Base-by-base conservation (phyloP, 2,888 invertebrate species). In the Thelaira solivaga region DNA sequence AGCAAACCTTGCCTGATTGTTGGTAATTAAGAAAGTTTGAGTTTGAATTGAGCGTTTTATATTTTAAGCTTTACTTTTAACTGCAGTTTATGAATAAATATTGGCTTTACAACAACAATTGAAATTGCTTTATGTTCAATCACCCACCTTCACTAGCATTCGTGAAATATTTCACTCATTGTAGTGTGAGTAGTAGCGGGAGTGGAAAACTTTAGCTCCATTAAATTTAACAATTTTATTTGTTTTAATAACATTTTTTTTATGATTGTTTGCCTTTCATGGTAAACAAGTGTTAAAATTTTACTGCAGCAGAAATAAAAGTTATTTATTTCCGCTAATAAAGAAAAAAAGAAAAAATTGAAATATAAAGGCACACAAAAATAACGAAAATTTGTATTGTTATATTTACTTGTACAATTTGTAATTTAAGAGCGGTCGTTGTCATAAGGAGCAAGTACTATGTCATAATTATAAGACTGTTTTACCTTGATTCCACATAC, bases 321-420 rank as follows among this genome's bases (percentile, higher is more conserved):
- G 26, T 68, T 68, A 47, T 68, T 57, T 68, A 26, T 39, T 59
- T 49, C 13, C 47, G 49, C 26, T 49, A 69, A 67, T 24, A 34
- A 53, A n/a, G 26, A 26, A 67, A 51, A 51, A 41, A 29, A 10
- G 4, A 4, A 10, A 16, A 2, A 1, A 11, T 3, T 34, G 20
- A 22, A 34, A 24, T 24, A 41, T 8, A 29, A 64, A n/a, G n/a
- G n/a, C n/a, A n/a, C n/a, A n/a, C 5, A 51, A n/a, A 26, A 11
- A 26, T 20, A 18, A 45, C 7, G 11, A n/a, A 31, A 55, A 55
- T 11, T 1, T n/a, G 11, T 34, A n/a, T n/a, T n/a, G n/a, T 34
- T n/a, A 34, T 34, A 11, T 8, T 34, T n/a, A n/a, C n/a, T 10
- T 2, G n/a, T n/a, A 34, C 1, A 34, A n/a, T 34, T 10, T 2